Base-by-base conservation (phyloP, 1,140 invertebrate species). In the Metopolophium dirhodum region DNA sequence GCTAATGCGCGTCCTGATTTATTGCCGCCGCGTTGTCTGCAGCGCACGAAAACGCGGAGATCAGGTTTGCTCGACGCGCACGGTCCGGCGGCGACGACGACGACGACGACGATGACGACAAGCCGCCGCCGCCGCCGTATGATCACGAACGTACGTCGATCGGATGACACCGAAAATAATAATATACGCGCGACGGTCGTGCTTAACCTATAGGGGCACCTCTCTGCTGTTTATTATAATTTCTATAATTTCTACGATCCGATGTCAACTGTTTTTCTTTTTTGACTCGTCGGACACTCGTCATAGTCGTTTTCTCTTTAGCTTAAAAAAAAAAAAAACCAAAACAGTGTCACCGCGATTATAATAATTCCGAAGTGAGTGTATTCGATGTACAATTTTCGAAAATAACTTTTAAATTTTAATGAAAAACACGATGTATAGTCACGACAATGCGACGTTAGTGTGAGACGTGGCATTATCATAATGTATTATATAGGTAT, bases 1-100 rank as follows among this genome's bases (percentile, higher is more conserved):
- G 90, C 91, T 92, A 93, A 86, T 86, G 91, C 49, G 82, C 30
- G 91, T 92, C 45, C 91, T 93, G 91, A 93, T 93, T 93, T 93
- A 93, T 93, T 86, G 91, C 91, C 91, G 91, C 91, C 91, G 82
- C 47, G 91, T 86, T 41, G 91, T 93, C 91, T 93, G 91, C 41
- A 41, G 41, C 91, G 49, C 91, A 86, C 82, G 82, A 51, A 83
- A 92, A 92, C 8, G 20, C 77, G 41, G n/a, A 51, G 91, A 92
- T 77, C 91, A 83, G 91, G 91, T 92, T 92, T 82, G 7, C 77
- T 11, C 51, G 86, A 47, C 20, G 45, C 20, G 30, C 20, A 23
- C 37, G 83, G 22, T 22, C 7, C 86, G 86, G 30, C 30, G 35
- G 41, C 35, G 87, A 26, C 82, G 41, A 26, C 82, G 41, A 45